Conservation (phyloP, 2,797 vertebrate species). For the Calcarius lapponicus region DNA sequence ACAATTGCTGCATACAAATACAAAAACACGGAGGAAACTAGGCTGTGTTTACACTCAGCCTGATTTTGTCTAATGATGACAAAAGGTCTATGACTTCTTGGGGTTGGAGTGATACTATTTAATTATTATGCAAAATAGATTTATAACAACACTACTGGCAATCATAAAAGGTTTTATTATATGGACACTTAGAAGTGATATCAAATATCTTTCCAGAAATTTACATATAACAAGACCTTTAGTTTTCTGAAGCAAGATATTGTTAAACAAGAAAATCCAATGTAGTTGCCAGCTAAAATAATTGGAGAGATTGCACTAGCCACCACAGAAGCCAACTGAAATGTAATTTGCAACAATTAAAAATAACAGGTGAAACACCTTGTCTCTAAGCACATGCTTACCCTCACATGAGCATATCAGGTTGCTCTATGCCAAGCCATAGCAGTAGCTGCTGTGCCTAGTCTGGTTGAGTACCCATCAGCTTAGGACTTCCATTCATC, state of each 20-base stretch:
- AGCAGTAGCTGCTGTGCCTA: background rate
- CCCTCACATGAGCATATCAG: background rate
- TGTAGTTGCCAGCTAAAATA: background rate
- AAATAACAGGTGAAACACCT: background rate
- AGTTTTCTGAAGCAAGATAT: background rate
- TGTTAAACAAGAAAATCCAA: background rate
- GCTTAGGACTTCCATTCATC: background rate
- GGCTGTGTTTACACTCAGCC: conserved; percentile 75
- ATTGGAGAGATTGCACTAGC: background rate
- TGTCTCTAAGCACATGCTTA: background rate
- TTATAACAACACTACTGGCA: background rate
- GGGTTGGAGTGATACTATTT: conserved; percentile 62
- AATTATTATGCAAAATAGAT: conserved; percentile 70
- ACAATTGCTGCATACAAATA: conserved; percentile 81
- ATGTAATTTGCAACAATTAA: background rate
- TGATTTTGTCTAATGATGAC: conserved; percentile 74
- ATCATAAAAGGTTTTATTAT: conserved; percentile 38
- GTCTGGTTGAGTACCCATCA: accelerated
- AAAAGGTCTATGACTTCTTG: conserved; percentile 67
- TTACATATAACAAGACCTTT: background rate
- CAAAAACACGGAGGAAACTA: conserved; percentile 71
- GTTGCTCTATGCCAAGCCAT: background rate
- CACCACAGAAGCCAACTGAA: accelerated
- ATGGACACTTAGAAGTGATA: background rate
- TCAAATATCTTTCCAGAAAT: background rate